Evolutionary conservation across 2,888 invertebrate species (phyloP).

Genomic region (Bellardia bayeri): DNA sequence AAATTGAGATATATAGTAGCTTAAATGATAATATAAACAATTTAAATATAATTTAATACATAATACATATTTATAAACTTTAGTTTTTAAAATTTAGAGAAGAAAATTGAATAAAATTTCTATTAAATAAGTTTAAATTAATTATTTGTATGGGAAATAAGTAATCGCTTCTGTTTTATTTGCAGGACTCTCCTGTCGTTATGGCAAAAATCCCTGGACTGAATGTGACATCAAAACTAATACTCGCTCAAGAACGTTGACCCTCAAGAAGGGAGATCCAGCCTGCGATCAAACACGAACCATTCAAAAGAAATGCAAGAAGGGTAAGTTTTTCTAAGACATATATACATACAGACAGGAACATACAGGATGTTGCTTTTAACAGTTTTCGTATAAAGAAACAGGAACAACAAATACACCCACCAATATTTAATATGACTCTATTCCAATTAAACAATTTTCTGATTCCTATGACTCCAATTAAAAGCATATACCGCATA

Average conservation of each 20-base stretch:
- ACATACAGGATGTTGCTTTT: too few relatives aligned
- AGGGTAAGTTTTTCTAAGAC: conserved; percentile 86
- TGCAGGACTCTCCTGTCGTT: conserved; percentile 89
- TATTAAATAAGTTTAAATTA: not conserved
- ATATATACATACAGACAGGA: too few relatives aligned
- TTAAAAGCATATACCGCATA: too few relatives aligned
- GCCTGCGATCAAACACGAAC: conserved; percentile 93
- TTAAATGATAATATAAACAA: conserved; percentile 5
- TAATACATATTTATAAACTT: not conserved
- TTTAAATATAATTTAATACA: not conserved
- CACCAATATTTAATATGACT: too few relatives aligned
- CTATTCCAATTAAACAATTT: too few relatives aligned
- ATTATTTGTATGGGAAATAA: not conserved
- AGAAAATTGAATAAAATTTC: not conserved
- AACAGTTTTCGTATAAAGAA: too few relatives aligned
- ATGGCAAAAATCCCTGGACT: conserved; percentile 94
- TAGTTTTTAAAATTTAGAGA: not conserved
- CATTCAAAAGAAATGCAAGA: conserved; percentile 96
- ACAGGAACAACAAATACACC: too few relatives aligned
- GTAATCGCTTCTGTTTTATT: conserved; percentile 29
- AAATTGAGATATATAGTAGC: conserved; percentile 21
- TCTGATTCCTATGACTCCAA: too few relatives aligned
- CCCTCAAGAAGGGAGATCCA: conserved; percentile 93
- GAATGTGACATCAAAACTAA: conserved; percentile 94
- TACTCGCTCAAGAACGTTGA: conserved; percentile 91